Base-by-base conservation (phyloP, 2,797 vertebrate species). In the Iguana delicatissima region DNA sequence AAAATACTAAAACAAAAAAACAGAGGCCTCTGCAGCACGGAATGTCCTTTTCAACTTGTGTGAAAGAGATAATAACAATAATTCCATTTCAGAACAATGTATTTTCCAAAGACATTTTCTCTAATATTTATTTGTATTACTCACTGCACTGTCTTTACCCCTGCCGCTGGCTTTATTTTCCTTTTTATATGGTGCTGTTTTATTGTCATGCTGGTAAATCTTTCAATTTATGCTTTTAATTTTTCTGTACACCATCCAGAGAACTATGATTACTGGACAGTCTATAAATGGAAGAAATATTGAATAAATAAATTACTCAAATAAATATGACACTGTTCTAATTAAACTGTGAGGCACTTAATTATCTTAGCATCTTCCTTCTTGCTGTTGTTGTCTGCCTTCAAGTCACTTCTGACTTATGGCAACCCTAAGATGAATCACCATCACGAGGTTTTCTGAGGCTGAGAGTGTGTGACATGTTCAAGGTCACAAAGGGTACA, bases 281-380 rank as follows among this genome's bases (percentile, higher is more conserved):
- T 69, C 26, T 69, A 69, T 69, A 69, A 69, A 69, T 13, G 26
- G 10, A 32, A 69, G 67, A 69, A 29, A 12, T 32, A 32, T 69
- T 12, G 67, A 69, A 69, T 69, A 69, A 29, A 69, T 32, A 16
- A 69, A 69, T 69, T 26, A 29, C 64, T 29, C 26, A 18, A 67
- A 29, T 26, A 67, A 67, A 69, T 12, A 69, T 12, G 6, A 76
- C 90, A 90, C 84, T 73, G 87, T 94, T 94, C 88, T 89, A 88
- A 95, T 87, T 93, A 92, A 95, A 93, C 94, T 92, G 93, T 81
- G 82, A 91, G 74, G 69, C 93, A 26, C 80, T 81, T 91, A 16
- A 91, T 93, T 93, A 89, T 93, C 90, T 89, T 35, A 93, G 74
- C 85, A 94, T 90, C 94, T 94, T 90, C 93, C 91, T 94, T 3